Base-by-base conservation (phyloP, 1,140 invertebrate genomes). In the Meloidogyne hapla region DNA sequence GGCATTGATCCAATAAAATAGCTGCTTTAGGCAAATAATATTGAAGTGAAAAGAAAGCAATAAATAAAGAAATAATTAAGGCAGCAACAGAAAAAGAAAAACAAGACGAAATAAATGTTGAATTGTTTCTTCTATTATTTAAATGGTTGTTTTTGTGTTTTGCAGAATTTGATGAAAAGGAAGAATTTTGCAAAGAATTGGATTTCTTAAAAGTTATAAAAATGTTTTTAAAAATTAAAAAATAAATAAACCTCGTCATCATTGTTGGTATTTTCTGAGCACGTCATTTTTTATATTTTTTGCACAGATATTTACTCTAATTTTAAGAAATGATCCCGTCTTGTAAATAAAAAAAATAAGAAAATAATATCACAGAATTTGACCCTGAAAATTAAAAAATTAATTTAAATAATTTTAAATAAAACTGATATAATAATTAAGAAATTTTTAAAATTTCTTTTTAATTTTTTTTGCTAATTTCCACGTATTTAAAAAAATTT, bases 11-110 rank as follows among this genome's bases (percentile, higher is more conserved):
- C 1, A 26, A 64, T 18, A 26, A 76, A 26, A 28, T 61, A 23
- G 76, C 40, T n/a, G 76, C 76, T 23, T 68, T 56, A 12, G 65
- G 76, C 40, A 77, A 48, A 77, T 77, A 77, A 42, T 77, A 77
- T 23, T 74, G 76, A 21, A 76, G 66, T 8, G 76, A 77, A 15
- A 26, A 74, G 28, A 77, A 77, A 25, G 71, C 69, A 62, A 75
- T 61, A 0, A 77, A 67, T 21, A 77, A 61, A 10, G 73, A n/a
- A 23, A 63, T 23, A 74, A 65, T 74, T 25, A 77, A 45, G 8
- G 76, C 48, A 56, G 8, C 48, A n/a, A 56, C 48, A n/a, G 48
- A 18, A 56, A 56, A 56, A 56, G 48, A n/a, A 56, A 56, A 56
- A 56, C 48, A 56, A 6, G 8, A 1, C 1, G 48, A 56, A 5